Conservation (phyloP, 2,888 invertebrate genomes). For the Drosophila kambysellisi region DNA sequence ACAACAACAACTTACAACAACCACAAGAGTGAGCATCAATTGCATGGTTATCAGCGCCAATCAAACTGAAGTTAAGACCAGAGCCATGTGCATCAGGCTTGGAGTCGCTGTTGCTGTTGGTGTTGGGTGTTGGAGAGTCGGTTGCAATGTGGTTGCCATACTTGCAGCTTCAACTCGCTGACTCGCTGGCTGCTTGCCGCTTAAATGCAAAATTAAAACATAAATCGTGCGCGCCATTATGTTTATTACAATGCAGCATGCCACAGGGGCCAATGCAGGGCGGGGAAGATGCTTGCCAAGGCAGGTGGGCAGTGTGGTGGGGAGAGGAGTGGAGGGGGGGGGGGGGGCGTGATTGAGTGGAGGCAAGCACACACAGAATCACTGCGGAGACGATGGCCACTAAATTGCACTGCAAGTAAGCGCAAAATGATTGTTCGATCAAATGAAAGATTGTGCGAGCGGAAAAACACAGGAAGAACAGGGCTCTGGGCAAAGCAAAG, state of each 20-base stretch:
- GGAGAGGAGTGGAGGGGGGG: constrained; percentile 13
- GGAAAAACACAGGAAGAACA: constrained; percentile 13
- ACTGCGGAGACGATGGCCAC: constrained; percentile 2
- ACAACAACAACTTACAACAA: constrained; percentile 35
- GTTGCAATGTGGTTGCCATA: constrained; percentile 10
- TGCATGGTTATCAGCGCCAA: constrained; percentile 80
- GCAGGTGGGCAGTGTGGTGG: constrained; percentile 13
- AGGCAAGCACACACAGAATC: constrained; percentile 33
- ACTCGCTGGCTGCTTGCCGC: constrained; percentile 40
- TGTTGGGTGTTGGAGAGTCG: background rate
- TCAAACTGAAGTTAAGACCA: constrained; percentile 73
- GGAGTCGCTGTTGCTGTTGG: background rate
- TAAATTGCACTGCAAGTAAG: constrained; percentile 73
- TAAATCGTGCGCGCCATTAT: constrained; percentile 83
- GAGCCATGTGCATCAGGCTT: constrained; percentile 21
- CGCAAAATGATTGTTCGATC: constrained; percentile 77
- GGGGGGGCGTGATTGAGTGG: constrained; percentile 66
- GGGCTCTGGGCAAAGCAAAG: constrained; percentile 53
- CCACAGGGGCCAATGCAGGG: constrained; percentile 26
- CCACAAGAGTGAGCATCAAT: constrained; percentile 58
- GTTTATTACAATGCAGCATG: constrained; percentile 79
- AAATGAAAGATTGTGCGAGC: constrained; percentile 61
- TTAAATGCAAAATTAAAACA: constrained; percentile 84
- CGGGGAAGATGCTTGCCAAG: constrained; percentile 3
- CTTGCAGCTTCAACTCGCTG: constrained; percentile 7